phyloP scores from a whole-genome alignment of 2,888 invertebrate species.

The Leptothorax acervorum region DNA sequence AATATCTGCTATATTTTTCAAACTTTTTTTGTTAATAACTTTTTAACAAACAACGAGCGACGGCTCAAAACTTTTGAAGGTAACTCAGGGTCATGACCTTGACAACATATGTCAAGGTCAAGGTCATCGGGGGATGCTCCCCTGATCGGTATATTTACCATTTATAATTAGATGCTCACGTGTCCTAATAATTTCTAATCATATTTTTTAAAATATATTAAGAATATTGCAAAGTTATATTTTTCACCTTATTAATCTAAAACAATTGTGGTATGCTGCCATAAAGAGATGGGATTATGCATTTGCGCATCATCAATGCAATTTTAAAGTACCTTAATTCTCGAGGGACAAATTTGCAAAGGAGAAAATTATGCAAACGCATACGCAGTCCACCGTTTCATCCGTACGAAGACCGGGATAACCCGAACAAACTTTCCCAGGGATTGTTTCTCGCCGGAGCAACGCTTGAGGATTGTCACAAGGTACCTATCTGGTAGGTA shows the following conservation, averaged over 20 bases:
- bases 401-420: slow-evolving; percentile 31
- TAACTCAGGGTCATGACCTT: no score
- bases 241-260: neutral
- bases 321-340: slow-evolving; percentile 23
- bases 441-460: slow-evolving; percentile 39
- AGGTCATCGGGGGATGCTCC: no score
- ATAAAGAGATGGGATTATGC: neutral
- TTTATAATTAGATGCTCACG: neutral
- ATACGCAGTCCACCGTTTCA: slow-evolving; percentile 26
- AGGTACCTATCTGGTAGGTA: slow-evolving; percentile 17
- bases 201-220: neutral
- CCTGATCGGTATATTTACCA: no score
- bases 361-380: slow-evolving; percentile 36
- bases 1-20: no score
- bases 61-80: no score
- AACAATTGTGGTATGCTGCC: neutral
- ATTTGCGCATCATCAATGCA: slow-evolving; percentile 12
- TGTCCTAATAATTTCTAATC: neutral
- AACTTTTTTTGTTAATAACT: no score
- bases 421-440: slow-evolving; percentile 49
- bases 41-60: no score
- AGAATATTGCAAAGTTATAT: neutral
- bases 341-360: slow-evolving; percentile 22
- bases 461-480: slow-evolving; percentile 39
- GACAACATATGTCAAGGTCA: no score